A percentile compares a stretch with the other conserved stretches of the same genome.
These are phyloP conservation scores for Tenebrosternarchus preto DNA, from an alignment of 2,113 vertebrate genomes.

Conservation along the genomic window DNA sequence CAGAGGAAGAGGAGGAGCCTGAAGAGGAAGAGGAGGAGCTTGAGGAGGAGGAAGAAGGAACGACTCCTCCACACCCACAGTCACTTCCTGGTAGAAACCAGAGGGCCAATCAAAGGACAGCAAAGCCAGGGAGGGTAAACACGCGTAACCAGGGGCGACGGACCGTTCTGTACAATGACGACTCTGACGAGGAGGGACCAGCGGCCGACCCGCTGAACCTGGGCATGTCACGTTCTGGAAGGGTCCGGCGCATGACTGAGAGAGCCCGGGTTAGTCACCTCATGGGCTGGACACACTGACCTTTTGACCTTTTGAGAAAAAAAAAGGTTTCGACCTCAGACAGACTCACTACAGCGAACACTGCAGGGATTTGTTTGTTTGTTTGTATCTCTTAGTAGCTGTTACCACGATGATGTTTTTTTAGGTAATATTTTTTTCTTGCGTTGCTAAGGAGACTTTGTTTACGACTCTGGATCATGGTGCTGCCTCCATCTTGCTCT, in stretches of 20 bases:
- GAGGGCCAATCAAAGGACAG: conserved; percentile 57
- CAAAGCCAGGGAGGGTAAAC: conserved; percentile 83
- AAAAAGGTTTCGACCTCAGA: conserved; percentile 24
- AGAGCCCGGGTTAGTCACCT: conserved; percentile 98
- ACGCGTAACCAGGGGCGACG: conserved; percentile 95
- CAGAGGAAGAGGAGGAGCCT: conserved; percentile 60
- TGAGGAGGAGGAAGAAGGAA: conserved; percentile 66
- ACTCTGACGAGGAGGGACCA: conserved; percentile 90
- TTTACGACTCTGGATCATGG: conserved; percentile 78
- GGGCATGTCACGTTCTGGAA: conserved; percentile 93
- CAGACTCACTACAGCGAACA: conserved; percentile 59
- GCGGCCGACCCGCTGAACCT: conserved; percentile 93
- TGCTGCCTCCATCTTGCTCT: conserved; percentile 74
- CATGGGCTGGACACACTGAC: conserved; percentile 98
- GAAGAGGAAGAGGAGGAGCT: conserved; percentile 68
- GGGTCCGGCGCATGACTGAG: conserved; percentile 97
- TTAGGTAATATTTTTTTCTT: conserved; percentile 51
- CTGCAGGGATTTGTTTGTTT: conserved; percentile 90
- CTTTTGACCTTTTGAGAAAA: conserved; percentile 11
- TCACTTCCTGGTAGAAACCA: conserved; percentile 66
- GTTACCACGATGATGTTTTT: conserved; percentile 30
- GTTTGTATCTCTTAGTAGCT: conserved; percentile 37
- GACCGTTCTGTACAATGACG: conserved; percentile 91
- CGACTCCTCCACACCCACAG: background rate
- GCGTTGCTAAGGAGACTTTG: conserved; percentile 67